Base-by-base conservation (phyloP, 37 sponge, comb jelly and placozoan genomes). In the Geodia barretti region DNA sequence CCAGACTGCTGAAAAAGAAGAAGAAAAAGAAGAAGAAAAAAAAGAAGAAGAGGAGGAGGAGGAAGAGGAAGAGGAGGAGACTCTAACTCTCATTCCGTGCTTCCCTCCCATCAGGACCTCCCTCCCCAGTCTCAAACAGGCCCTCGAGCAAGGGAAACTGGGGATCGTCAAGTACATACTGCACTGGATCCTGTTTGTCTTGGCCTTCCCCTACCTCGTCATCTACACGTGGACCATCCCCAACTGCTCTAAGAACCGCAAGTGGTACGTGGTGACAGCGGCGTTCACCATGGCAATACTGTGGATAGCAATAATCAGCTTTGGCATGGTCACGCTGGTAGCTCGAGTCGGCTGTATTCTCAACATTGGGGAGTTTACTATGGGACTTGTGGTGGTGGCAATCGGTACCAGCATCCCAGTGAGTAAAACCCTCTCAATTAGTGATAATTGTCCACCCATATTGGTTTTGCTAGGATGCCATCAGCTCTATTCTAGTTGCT, bases 181-280 rank as follows among this genome's bases (percentile, higher is more conserved):
- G 8, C 83, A 81, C 72, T 94, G 89, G 83, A 42, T 82, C 64
- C 80, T 87, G 76, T 94, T 91, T 47, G 39, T 91, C 34, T 54
- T 76, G 3, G 77, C 95, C n/a, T 91, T 94, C 74, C 95, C 95
- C 38, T 94, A 83, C 82, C 60, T 84, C 23, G 80, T 83, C 29
- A 68, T 71, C 32, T 94, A 84, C 92, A 82, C 95, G n/a, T 94
- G 88, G 84, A 94, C 95, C 59, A 87, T 94, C 31, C 95, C 95
- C 21, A 79, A 89, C 80, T 91, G 88, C 73, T 73, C 85, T 8
- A 64, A 84, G 31, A 85, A 87, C 60, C 41, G 83, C 4, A 91
- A 88, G 60, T 91, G 69, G 76, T 91, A 87, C 36, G 25, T 84
- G 42, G 84, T 90, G 26, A 41, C 64, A 3, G 73, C 47, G 39